A percentile compares a stretch with the other conserved stretches of the same genome.
These are phyloP conservation scores for Lepidochrysops patricia DNA, from an alignment of 2,888 invertebrate species.

Conservation along the genomic window DNA sequence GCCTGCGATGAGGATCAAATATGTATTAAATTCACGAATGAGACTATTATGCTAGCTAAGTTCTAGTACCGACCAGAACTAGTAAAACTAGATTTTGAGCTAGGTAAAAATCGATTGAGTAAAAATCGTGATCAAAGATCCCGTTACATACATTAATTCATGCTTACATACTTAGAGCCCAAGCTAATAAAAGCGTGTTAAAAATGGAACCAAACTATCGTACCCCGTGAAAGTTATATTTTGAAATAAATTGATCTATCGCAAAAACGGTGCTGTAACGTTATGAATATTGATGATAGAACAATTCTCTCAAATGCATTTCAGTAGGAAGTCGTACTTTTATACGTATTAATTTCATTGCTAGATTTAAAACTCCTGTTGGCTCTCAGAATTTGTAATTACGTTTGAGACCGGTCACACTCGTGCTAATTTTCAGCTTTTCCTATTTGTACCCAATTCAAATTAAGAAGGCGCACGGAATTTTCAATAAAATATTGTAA, in stretches of 20 bases:
- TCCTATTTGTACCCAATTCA: neutral
- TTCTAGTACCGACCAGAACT: too few relatives aligned
- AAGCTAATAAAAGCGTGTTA: too few relatives aligned
- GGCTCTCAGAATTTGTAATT: neutral
- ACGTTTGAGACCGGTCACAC: neutral
- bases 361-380: neutral
- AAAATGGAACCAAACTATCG: neutral
- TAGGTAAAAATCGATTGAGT: too few relatives aligned
- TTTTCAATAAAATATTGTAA: conserved; percentile 4
- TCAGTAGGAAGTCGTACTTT: conserved; percentile 2
- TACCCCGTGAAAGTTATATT: neutral
- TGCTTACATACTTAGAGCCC: too few relatives aligned
- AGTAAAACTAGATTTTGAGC: too few relatives aligned
- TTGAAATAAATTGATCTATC: neutral
- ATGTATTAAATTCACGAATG: neutral
- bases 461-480: neutral
- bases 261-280: neutral
- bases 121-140: too few relatives aligned
- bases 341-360: conserved; percentile 10
- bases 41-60: neutral
- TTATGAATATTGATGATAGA: neutral
- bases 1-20: neutral
- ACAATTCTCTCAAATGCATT: neutral
- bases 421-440: neutral
- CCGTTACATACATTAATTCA: too few relatives aligned